Percentiles rank a stretch among this genome's conserved stretches.
Conservation (phyloP, 2,797 vertebrate genomes). For the Channa striata region DNA sequence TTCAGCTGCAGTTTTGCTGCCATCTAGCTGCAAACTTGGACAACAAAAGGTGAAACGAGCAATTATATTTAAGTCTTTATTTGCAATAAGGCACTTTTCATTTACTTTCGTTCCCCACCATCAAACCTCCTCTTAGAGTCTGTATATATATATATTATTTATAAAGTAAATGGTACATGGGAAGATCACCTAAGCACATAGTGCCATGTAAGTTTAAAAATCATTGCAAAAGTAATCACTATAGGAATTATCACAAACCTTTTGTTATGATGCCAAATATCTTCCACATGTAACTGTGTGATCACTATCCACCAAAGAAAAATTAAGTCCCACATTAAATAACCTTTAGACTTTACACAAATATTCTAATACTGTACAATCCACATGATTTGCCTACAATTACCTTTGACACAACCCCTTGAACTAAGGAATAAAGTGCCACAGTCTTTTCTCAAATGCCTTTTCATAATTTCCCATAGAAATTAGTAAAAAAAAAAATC, state of each 20-base stretch:
- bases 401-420: slow-evolving; percentile 12
- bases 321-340: slow-evolving; percentile 17
- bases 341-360: slow-evolving; percentile 26
- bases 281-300: background rate
- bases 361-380: background rate
- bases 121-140: background rate
- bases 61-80: slow-evolving; percentile 46
- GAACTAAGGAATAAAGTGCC: slow-evolving; percentile 45
- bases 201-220: slow-evolving; percentile 22
- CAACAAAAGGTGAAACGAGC: background rate
- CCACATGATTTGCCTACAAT: slow-evolving; percentile 15
- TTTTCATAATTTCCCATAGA: slow-evolving; percentile 5
- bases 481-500: slow-evolving; percentile 2
- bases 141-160: too few relatives aligned
- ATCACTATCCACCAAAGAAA: slow-evolving; percentile 20
- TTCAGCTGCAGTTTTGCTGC: slow-evolving; percentile 39
- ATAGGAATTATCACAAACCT: slow-evolving; percentile 20
- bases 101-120: background rate
- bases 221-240: background rate
- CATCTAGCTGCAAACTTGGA: slow-evolving; percentile 28
- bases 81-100: slow-evolving; percentile 71
- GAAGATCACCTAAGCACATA: slow-evolving; percentile 20
- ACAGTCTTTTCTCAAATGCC: background rate
- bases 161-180: background rate
- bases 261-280: slow-evolving; percentile 10